phyloP scores from a whole-genome alignment of 2,113 vertebrate genomes.

The Callospermophilus lateralis region DNA sequence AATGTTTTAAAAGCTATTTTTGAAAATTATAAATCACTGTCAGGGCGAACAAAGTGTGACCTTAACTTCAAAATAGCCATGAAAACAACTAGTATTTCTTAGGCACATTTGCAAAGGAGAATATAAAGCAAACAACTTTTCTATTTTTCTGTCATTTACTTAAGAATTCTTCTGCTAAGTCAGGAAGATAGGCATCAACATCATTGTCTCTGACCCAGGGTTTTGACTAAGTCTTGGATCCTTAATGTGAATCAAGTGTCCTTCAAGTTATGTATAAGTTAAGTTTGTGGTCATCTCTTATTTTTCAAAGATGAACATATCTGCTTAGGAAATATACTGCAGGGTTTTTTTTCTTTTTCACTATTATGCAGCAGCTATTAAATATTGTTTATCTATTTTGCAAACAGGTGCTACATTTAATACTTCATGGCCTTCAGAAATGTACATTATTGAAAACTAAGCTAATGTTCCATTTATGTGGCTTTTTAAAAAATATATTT shows the following conservation, averaged over 20 bases:
- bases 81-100: background rate
- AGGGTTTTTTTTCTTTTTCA: background rate
- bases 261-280: background rate
- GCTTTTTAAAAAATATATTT: background rate
- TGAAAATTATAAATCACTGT: background rate
- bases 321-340: background rate
- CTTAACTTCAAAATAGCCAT: conserved; percentile 48
- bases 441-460: background rate
- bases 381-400: background rate
- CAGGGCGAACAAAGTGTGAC: background rate
- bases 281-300: background rate
- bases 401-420: background rate
- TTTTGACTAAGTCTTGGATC: background rate
- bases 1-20: conserved; percentile 54
- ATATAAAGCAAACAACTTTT: background rate
- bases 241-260: background rate
- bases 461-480: background rate
- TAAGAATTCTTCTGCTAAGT: background rate
- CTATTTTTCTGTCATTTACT: background rate
- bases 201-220: background rate
- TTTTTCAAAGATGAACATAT: conserved; percentile 29
- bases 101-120: background rate
- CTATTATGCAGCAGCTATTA: background rate
- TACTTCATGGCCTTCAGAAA: background rate
- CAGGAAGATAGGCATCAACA: background rate